These are phyloP conservation scores for Perithous albicinctus DNA, from an alignment of 2,888 invertebrate genomes.

Conservation along the genomic window DNA sequence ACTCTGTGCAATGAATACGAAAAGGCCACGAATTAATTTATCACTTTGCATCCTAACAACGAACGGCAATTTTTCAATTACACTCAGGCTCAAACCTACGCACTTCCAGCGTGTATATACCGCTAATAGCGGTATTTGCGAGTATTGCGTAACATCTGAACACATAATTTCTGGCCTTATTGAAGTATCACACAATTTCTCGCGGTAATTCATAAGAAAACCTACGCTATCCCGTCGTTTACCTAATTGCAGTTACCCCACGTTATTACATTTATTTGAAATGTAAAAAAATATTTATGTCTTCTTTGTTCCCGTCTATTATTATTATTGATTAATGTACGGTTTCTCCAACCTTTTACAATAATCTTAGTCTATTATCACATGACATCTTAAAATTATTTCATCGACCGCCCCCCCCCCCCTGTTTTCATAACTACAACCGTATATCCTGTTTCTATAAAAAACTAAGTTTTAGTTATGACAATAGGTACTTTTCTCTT, in stretches of 20 bases:
- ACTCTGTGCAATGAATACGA: not conserved
- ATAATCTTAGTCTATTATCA: too few relatives aligned
- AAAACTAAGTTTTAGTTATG: too few relatives aligned
- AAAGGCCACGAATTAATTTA: constrained; percentile 39
- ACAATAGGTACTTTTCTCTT: too few relatives aligned
- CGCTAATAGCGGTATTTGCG: not conserved
- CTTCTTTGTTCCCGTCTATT: too few relatives aligned
- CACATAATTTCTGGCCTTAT: constrained; percentile 4
- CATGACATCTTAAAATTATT: too few relatives aligned
- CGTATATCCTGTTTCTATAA: too few relatives aligned
- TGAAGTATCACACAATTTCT: not conserved
- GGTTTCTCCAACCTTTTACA: too few relatives aligned
- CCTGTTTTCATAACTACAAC: too few relatives aligned
- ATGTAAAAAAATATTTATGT: too few relatives aligned
- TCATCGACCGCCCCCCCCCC: too few relatives aligned
- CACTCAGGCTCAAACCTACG: constrained; percentile 15
- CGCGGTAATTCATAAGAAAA: not conserved
- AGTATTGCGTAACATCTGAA: constrained; percentile 3
- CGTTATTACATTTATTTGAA: not conserved
- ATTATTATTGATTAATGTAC: too few relatives aligned
- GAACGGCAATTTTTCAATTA: constrained; percentile 60
- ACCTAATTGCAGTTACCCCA: not conserved
- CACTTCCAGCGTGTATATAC: not conserved
- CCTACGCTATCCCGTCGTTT: not conserved
- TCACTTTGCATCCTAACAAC: constrained; percentile 50